Base-by-base conservation (phyloP, 2,113 vertebrate species). In the Solea solea region DNA sequence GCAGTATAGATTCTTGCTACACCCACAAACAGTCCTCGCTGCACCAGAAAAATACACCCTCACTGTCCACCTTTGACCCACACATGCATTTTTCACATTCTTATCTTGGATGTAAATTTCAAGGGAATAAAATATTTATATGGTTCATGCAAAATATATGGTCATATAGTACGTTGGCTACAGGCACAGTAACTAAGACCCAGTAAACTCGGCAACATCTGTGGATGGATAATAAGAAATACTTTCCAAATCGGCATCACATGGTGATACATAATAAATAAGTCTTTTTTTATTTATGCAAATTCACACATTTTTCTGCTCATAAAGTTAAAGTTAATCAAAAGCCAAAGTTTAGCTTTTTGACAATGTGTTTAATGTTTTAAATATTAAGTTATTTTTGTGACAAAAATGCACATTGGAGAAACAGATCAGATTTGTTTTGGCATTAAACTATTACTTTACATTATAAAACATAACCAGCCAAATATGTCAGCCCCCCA, bases 11-110 rank as follows among this genome's bases (percentile, higher is more conserved):
- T 67, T 76, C 11, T 60, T 50, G 67, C 41, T 56, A 61, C 74
- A 54, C 86, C 82, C 76, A 86, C 83, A 64, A 50, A 68, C 44
- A 62, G 49, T 28, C 49, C 65, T 80, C 14, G 9, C 1, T 54
- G 42, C 46, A 64, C 39, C 41, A n/a, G 8, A 48, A 62, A 82
- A 67, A 76, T 49, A 64, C 66, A 67, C 69, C 69, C 67, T 84
- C 58, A 2, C 8, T 64, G 63, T 56, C 8, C 72, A 66, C 73
- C 76, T 75, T 69, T 78, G 41, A 64, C 51, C 64, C 54, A 78
- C n/a, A 40, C 14, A 63, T 52, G 15, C 45, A 51, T 61, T 50
- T 68, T 34, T 34, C 21, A 44, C 27, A 64, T 34, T 59, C 66
- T 78, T 81, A 56, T 76, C 55, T 79, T 75, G 21, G 6, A 40